Evolutionary conservation across 2,888 invertebrate genomes (phyloP), one percentile per base, ranked within the genome.

Genomic region (Exocentrus adspersus): DNA sequence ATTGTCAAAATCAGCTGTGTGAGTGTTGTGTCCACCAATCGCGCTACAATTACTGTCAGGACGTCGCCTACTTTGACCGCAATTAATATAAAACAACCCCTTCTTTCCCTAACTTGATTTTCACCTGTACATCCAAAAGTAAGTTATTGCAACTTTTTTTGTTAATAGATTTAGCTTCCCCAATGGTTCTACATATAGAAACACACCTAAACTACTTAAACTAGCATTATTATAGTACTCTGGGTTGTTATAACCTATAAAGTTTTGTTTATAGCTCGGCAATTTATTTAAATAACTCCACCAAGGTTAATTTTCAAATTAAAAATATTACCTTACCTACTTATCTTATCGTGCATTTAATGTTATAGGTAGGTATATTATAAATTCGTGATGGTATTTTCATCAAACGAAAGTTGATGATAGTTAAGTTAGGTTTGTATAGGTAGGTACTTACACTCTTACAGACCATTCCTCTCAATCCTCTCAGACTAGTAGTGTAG

Each of bases 11-110:
- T 74, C 70, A 70, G 65, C 60, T 68, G 76, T 75, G 75, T 71
- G 64, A 75, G 78, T 78, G 78, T 71, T 60, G 73, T 70, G 72
- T 60, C 66, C 63, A 67, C 69, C 65, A 61, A 61, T 65, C 69
- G 50, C 58, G 65, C 56, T 52, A 59, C 65, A 63, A 71, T 73
- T 78, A 75, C 71, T 69, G 74, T 75, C 73, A 75, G 61, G 72
- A 74, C 73, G 70, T 46, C 64, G 54, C 62, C 63, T 46, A 51
- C 43, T 64, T 64, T 57, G 60, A 56, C 61, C 65, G 61, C 28
- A 53, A 67, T 62, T 64, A 60, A 62, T 60, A 46, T 59, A 46
- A 69, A 71, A 72, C 70, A 71, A 60, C 62, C 66, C 63, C 61
- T 68, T 71, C 65, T 70, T 71, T 66, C 70, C 70, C 67, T 69